phyloP scores from a whole-genome alignment of 30 jellyfish, hydroid and myxozoan genomes.

The Sanderia malayensis region DNA sequence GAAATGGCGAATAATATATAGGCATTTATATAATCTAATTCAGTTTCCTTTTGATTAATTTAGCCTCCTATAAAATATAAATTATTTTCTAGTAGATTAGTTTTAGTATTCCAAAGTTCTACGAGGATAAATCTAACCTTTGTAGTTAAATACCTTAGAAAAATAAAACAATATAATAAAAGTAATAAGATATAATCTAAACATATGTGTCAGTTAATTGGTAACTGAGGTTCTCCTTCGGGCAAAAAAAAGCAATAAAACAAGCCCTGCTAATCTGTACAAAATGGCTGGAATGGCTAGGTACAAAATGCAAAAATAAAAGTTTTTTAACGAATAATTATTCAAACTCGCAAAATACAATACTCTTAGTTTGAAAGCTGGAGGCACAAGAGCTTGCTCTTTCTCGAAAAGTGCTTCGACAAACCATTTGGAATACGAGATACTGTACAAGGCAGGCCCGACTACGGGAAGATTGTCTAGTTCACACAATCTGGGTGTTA shows the following conservation, averaged over 20 bases:
- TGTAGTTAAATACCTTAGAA: too few species aligned
- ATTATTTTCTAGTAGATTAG: too few species aligned
- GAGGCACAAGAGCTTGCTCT: background rate
- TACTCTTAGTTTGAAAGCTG: background rate
- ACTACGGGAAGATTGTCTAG: background rate
- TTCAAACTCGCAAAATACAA: background rate
- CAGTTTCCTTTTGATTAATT: too few species aligned
- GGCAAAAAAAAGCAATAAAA: background rate
- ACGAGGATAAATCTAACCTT: too few species aligned
- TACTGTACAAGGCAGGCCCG: background rate
- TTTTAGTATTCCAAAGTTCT: too few species aligned
- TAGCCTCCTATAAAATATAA: too few species aligned
- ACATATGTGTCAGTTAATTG: too few species aligned
- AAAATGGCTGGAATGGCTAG: background rate
- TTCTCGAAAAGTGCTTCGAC: background rate
- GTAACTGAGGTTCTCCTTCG: background rate
- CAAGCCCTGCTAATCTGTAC: background rate
- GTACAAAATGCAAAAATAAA: background rate
- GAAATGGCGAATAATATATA: too few species aligned
- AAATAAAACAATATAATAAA: too few species aligned
- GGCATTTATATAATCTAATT: too few species aligned
- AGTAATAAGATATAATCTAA: too few species aligned
- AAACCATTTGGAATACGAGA: slow-evolving; percentile 9
- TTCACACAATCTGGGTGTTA: slow-evolving; percentile 4
- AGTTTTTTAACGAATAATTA: slow-evolving; percentile 9